Evolutionary conservation across 1,140 invertebrate genomes (phyloP), one percentile per base, ranked within the genome.

Genomic region (Parasteatoda tepidariorum): DNA sequence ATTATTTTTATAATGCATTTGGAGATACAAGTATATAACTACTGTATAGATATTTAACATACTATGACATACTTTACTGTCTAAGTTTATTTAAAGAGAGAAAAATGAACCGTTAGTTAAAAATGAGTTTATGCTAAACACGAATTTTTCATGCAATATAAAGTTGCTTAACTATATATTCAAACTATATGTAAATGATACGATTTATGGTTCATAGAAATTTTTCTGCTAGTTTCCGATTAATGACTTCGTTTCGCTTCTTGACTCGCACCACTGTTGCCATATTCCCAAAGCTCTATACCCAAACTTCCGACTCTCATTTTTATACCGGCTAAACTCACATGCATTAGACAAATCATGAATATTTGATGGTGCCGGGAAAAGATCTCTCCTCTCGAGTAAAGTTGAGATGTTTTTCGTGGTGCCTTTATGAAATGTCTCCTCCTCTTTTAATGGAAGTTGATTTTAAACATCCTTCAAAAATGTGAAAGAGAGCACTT

Each of bases 311-410:
- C 61, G 18, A 11, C 61, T 54, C 59, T 33, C 62, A 66, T 66
- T 78, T 61, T 78, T 66, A 22, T 66, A 33, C 28, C 38, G 38
- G 3, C 61, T 28, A 24, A 61, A 15, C 33, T n/a, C 24, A 31
- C 74, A 24, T 78, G 61, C 74, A 78, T 78, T 78, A 78, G 34
- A 66, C 74, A 78, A 66, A 54, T 68, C 76, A 79, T 79, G 76
- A 79, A 79, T 79, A 79, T 79, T 79, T 68, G 64, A 79, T 79
- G 24, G 38, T 13, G 31, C 6, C 13, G 22, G 24, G 9, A 26
- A 59, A 64, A 66, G 59, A 74, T 66, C 61, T 66, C 74, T 66
- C 57, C 73, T 41, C 66, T 54, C 74, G 28, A 18, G 34, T 24
- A 38, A 26, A 31, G 9, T 64, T 4, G 61, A 38, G 57, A 75